phyloP scores from a whole-genome alignment of 1,140 invertebrate species.

The Lepidurus arcticus region DNA sequence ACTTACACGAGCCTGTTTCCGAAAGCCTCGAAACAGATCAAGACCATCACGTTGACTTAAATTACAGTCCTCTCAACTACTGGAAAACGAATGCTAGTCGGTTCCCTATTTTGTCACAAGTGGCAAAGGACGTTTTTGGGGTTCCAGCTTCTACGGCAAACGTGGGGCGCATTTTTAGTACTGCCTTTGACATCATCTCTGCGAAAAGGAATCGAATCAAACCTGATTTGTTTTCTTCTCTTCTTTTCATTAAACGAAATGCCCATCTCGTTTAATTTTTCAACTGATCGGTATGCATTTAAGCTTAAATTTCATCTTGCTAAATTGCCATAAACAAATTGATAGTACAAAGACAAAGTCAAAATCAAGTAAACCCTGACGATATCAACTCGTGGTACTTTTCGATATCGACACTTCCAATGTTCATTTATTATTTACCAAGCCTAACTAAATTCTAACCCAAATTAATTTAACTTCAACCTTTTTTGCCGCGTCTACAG shows the following conservation, averaged over 20 bases:
- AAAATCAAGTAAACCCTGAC: no score
- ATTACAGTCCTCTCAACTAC: conserved; percentile 22
- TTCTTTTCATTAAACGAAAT: conserved; percentile 21
- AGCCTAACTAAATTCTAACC: no score
- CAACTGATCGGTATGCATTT: no score
- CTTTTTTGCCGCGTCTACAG: no score
- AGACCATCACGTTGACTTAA: not conserved
- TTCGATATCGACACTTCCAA: no score
- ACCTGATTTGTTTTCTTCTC: conserved; percentile 20
- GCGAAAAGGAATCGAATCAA: conserved; percentile 12
- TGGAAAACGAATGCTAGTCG: conserved; percentile 5
- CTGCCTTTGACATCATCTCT: not conserved
- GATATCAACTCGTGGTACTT: no score
- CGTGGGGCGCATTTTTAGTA: not conserved
- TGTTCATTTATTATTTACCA: no score
- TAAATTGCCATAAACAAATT: no score
- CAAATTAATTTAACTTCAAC: no score
- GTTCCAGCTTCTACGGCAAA: conserved; percentile 25
- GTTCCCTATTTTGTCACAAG: not conserved
- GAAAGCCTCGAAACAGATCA: not conserved
- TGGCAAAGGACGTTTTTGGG: not conserved
- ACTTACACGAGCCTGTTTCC: conserved; percentile 8
- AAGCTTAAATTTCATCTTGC: no score
- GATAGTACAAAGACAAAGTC: no score
- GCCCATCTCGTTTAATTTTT: not conserved